Conservation (phyloP, 2,113 vertebrate genomes). For the Lipophrys pholis region DNA sequence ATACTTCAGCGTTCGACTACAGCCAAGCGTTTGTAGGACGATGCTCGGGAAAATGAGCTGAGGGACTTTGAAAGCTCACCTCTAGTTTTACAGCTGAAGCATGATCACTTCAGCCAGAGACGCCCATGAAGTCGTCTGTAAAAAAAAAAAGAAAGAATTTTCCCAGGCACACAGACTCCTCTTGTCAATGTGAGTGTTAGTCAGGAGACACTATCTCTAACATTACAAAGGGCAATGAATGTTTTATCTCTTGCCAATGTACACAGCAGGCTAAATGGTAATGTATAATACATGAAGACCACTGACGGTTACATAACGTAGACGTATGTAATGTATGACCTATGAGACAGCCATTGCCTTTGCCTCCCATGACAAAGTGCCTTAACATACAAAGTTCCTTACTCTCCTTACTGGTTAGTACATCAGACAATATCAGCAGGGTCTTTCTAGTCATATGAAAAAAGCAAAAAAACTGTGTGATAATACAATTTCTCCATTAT, state of each 20-base stretch:
- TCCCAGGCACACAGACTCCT: not conserved
- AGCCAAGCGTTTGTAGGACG: too few relatives aligned
- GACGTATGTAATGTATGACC: constrained; percentile 25
- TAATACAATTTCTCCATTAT: too few relatives aligned
- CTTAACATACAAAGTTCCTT: too few relatives aligned
- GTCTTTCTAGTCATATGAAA: too few relatives aligned
- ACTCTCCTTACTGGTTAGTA: too few relatives aligned
- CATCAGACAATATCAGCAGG: too few relatives aligned
- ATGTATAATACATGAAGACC: constrained; percentile 37
- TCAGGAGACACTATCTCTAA: not conserved
- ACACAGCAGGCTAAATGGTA: not conserved
- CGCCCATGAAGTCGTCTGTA: not conserved
- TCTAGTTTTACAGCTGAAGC: too few relatives aligned
- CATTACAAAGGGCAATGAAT: constrained; percentile 30
- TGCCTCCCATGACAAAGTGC: not conserved
- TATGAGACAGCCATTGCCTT: not conserved
- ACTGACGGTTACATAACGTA: constrained; percentile 7
- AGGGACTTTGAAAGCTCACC: too few relatives aligned
- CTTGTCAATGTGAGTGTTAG: not conserved
- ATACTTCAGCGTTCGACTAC: too few relatives aligned
- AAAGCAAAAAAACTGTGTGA: too few relatives aligned
- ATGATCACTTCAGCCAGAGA: too few relatives aligned
- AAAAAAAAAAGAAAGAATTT: not conserved
- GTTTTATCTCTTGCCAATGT: constrained; percentile 11
- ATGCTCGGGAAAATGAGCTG: too few relatives aligned